phyloP scores from a whole-genome alignment of 2,797 vertebrate species.

The Ctenosaura bakeri region DNA sequence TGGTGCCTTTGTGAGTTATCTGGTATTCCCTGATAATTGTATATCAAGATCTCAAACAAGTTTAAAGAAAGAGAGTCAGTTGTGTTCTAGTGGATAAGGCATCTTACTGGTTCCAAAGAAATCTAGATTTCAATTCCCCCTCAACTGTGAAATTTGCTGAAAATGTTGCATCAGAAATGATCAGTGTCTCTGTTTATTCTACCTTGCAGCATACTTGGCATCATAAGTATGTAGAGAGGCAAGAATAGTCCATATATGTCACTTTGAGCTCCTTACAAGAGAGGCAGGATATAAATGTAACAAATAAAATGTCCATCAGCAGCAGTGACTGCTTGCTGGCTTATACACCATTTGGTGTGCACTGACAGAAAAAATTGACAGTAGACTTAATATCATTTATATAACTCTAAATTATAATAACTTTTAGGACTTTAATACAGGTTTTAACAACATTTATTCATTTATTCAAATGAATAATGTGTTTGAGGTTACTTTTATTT shows the following conservation, averaged over 20 bases:
- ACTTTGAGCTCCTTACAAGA: background rate
- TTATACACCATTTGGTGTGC: background rate
- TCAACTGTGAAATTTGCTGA: background rate
- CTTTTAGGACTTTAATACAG: background rate
- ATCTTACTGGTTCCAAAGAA: background rate
- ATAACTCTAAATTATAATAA: background rate
- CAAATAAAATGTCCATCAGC: background rate
- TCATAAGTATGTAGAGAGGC: background rate
- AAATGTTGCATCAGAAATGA: background rate
- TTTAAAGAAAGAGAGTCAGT: conserved; percentile 20
- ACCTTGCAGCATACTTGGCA: background rate
- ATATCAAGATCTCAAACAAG: background rate
- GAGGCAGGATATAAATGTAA: background rate
- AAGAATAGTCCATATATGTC: background rate
- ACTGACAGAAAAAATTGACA: background rate
- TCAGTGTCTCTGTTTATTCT: background rate
- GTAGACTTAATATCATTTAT: background rate
- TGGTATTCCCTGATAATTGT: conserved; percentile 35
- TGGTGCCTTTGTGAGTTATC: conserved; percentile 39
- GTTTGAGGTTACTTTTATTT: background rate
- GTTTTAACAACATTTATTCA: background rate
- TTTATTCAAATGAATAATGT: background rate
- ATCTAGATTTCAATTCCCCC: background rate
- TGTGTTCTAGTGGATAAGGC: background rate
- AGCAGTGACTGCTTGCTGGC: background rate